Conservation (phyloP, 1,140 invertebrate genomes). For the Lucilia cuprina region DNA sequence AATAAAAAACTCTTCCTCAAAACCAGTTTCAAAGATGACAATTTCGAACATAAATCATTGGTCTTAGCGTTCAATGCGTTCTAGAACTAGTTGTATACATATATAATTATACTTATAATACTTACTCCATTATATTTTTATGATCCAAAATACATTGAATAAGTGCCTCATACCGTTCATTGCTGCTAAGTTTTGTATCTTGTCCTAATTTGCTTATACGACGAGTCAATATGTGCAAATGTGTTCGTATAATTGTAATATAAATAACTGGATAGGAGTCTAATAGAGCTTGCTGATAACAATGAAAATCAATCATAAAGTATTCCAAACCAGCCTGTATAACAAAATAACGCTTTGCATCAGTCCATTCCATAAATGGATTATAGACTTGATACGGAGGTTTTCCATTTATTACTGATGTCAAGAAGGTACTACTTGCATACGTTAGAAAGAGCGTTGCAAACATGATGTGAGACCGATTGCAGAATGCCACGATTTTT, state of each 20-base stretch:
- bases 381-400: constrained; percentile 39
- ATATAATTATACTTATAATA: background rate
- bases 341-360: constrained; percentile 23
- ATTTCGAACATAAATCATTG: too few species aligned
- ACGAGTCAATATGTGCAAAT: constrained; percentile 41
- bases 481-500: constrained; percentile 39
- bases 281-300: constrained; percentile 44
- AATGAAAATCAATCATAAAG: constrained; percentile 45
- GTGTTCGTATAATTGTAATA: constrained; percentile 41
- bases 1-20: too few species aligned
- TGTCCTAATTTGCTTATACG: constrained; percentile 32
- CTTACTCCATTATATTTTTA: constrained; percentile 42
- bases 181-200: constrained; percentile 4
- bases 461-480: constrained; percentile 42
- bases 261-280: constrained; percentile 46
- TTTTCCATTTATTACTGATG: constrained; percentile 40
- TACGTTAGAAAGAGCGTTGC: constrained; percentile 19
- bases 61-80: too few species aligned
- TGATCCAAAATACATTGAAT: constrained; percentile 44
- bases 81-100: too few species aligned
- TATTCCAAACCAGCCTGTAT: constrained; percentile 43
- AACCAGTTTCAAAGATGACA: too few species aligned
- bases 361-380: constrained; percentile 23
- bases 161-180: constrained; percentile 41
- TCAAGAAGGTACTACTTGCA: constrained; percentile 40